Conservation (phyloP, 1,140 invertebrate species). For the Dendrolimus punctatus region DNA sequence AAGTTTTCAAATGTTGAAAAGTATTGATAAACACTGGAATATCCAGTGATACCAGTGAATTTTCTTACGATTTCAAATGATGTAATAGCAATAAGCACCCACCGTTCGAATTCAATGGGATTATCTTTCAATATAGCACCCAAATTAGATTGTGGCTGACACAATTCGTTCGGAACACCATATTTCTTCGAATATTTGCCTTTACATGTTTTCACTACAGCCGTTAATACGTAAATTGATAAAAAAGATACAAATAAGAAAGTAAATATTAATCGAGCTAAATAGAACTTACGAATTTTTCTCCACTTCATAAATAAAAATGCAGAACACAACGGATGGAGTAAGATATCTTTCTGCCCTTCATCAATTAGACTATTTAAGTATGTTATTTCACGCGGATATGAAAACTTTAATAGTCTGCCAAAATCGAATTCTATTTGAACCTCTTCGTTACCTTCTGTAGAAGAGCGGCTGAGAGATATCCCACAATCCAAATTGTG, state of each 20-base stretch:
- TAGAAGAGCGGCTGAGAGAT: slow-evolving; percentile 63
- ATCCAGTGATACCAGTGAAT: slow-evolving; percentile 73
- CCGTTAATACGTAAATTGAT: slow-evolving; percentile 73
- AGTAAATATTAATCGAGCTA: slow-evolving; percentile 75
- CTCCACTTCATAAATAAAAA: slow-evolving; percentile 78
- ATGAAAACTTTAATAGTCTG: slow-evolving; percentile 71
- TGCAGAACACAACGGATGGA: slow-evolving; percentile 75
- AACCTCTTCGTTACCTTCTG: slow-evolving; percentile 73
- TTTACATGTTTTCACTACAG: slow-evolving; percentile 64
- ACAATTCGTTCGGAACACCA: slow-evolving; percentile 61
- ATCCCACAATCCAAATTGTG: slow-evolving; percentile 74
- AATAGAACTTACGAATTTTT: slow-evolving; percentile 77
- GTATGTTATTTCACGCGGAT: slow-evolving; percentile 75
- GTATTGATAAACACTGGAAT: slow-evolving; percentile 73
- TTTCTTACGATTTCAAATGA: slow-evolving; percentile 74
- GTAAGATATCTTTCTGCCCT: slow-evolving; percentile 75
- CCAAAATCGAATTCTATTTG: slow-evolving; percentile 76
- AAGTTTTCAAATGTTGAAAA: slow-evolving; percentile 76
- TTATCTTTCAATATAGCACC: slow-evolving; percentile 67
- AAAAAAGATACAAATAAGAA: slow-evolving; percentile 74
- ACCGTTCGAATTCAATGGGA: slow-evolving; percentile 73
- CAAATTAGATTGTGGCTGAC: slow-evolving; percentile 65
- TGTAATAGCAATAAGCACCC: slow-evolving; percentile 68
- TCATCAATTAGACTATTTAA: slow-evolving; percentile 76
- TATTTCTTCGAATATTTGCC: slow-evolving; percentile 57